These are phyloP conservation scores for Trachelus stipa DNA, from an alignment of 2,888 invertebrate species.

Conservation along the genomic window DNA sequence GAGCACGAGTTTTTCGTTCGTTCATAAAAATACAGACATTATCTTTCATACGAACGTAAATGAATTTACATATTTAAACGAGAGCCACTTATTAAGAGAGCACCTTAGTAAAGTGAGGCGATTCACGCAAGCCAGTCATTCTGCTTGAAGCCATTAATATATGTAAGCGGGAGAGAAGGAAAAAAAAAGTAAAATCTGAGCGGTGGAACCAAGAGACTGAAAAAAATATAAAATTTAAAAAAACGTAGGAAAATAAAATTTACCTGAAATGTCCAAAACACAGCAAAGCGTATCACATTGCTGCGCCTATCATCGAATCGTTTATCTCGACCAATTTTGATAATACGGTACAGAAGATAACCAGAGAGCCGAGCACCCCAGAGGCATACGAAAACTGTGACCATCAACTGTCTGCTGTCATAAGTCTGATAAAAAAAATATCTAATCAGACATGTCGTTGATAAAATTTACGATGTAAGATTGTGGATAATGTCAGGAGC, in stretches of 20 bases:
- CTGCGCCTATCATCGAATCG: slow-evolving; percentile 90
- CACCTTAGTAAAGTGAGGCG: not conserved
- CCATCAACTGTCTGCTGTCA: slow-evolving; percentile 90
- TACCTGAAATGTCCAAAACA: slow-evolving; percentile 93
- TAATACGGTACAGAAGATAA: slow-evolving; percentile 89
- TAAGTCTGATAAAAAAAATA: slow-evolving; percentile 72
- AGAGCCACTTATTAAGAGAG: too few species aligned
- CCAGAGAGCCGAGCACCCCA: slow-evolving; percentile 90
- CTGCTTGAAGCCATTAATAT: not conserved
- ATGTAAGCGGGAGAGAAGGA: not conserved
- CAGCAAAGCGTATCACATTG: slow-evolving; percentile 88
- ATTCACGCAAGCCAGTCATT: not conserved
- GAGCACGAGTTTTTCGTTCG: too few species aligned
- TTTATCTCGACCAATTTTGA: slow-evolving; percentile 91
- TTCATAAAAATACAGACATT: too few species aligned
- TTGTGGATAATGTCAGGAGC: not conserved
- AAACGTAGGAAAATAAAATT: slow-evolving; percentile 24
- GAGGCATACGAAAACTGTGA: slow-evolving; percentile 86
- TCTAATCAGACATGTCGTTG: not conserved
- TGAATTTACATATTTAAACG: slow-evolving; percentile 1
- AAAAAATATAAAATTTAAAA: not conserved
- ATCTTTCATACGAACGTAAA: not conserved
- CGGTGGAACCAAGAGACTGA: not conserved
- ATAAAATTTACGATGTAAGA: not conserved
- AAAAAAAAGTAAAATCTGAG: not conserved